phyloP scores from a whole-genome alignment of 2,797 vertebrate genomes.

The Halcyon smyrnensis region DNA sequence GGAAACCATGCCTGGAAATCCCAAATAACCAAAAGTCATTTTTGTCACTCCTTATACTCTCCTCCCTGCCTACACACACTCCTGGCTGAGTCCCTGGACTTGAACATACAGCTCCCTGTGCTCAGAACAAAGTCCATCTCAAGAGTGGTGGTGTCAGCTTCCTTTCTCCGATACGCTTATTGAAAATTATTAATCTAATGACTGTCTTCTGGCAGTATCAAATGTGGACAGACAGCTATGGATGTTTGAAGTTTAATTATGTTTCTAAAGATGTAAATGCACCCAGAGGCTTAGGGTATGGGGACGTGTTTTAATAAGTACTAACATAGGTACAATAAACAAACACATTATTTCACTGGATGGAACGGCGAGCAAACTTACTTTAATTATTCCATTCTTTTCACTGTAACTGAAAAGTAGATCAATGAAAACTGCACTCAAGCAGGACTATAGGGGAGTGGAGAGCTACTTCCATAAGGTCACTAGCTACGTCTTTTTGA shows the following conservation, averaged over 20 bases:
- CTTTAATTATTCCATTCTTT: not conserved
- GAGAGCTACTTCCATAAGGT: not conserved
- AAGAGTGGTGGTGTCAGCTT: not conserved
- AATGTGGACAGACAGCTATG: not conserved
- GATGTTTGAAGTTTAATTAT: conserved; percentile 59
- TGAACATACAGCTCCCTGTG: not conserved
- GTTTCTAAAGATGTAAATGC: conserved; percentile 31
- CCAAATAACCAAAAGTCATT: not conserved
- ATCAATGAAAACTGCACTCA: not conserved
- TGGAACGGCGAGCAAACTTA: not conserved
- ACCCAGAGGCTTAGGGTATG: conserved; percentile 6
- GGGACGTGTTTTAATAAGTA: conserved; percentile 4
- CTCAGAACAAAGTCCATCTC: not conserved
- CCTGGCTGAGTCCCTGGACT: not conserved
- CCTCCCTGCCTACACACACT: fast-evolving
- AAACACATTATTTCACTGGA: not conserved
- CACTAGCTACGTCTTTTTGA: not conserved
- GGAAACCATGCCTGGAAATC: not conserved
- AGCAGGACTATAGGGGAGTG: not conserved
- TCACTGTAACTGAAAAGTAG: not conserved
- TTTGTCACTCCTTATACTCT: not conserved
- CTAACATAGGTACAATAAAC: not conserved
- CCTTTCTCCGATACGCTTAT: not conserved
- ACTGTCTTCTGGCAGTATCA: not conserved
- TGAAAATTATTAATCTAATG: conserved; percentile 22